Evolutionary conservation across 2,888 invertebrate species (phyloP).

Genomic region (Mesoligia furuncula): DNA sequence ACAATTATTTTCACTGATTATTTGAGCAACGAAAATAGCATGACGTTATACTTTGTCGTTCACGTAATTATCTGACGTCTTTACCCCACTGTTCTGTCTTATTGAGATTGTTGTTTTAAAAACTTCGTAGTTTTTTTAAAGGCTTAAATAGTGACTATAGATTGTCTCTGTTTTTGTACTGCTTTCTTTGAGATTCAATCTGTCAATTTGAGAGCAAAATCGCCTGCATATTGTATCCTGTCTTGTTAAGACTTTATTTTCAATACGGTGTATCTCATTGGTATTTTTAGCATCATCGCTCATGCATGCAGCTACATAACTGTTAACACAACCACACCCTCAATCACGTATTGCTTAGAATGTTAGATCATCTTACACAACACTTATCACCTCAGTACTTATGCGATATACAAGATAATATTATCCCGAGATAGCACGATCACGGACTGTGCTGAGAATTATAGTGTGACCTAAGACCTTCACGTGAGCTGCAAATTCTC

Average conservation of each 20-base stretch:
- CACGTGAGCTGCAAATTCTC: slow-evolving; percentile 56
- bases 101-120: not conserved
- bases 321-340: slow-evolving; percentile 40
- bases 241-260: not conserved
- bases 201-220: not conserved
- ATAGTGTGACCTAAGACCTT: slow-evolving; percentile 60
- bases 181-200: not conserved
- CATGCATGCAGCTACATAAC: slow-evolving; percentile 41
- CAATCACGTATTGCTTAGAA: slow-evolving; percentile 44
- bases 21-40: not conserved
- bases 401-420: slow-evolving; percentile 51
- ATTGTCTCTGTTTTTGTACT: not conserved
- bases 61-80: not conserved
- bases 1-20: not conserved
- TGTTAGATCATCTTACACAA: slow-evolving; percentile 52
- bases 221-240: not conserved
- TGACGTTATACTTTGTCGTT: not conserved
- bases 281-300: slow-evolving; percentile 19
- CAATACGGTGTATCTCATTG: slow-evolving; percentile 26
- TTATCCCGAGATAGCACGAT: slow-evolving; percentile 47
- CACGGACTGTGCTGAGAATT: slow-evolving; percentile 48
- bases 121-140: not conserved
- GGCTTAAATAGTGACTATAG: not conserved
- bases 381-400: slow-evolving; percentile 52
- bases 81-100: not conserved